phyloP scores from a whole-genome alignment of 2,888 invertebrate species.

The Apamea sordens region DNA sequence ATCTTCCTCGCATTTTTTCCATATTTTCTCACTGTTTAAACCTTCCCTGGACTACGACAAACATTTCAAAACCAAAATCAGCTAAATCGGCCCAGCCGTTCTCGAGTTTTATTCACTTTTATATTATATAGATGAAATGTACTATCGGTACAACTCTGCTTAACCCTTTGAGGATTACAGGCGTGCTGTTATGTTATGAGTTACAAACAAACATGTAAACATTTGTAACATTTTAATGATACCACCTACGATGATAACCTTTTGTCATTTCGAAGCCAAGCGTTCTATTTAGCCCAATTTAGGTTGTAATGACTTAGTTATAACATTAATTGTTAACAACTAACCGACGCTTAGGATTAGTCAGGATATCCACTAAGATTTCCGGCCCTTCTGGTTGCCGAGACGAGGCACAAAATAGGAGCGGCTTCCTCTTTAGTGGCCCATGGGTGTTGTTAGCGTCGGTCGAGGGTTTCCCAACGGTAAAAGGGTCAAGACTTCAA shows the following conservation, averaged over 20 bases:
- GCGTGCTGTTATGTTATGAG: background rate
- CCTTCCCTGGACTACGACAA: no score
- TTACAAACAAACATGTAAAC: background rate
- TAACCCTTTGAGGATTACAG: no score
- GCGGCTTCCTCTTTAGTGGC: background rate
- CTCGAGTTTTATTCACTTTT: no score
- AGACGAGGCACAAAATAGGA: conserved; percentile 12
- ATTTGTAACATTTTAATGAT: background rate
- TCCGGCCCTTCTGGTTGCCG: conserved; percentile 35
- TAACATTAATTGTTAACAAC: conserved; percentile 11
- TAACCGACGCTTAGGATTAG: conserved; percentile 8
- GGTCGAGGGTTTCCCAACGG: background rate
- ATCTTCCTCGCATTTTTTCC: no score
- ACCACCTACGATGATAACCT: background rate
- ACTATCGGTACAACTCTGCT: no score
- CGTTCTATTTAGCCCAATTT: conserved; percentile 8
- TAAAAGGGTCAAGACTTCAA: conserved; percentile 8
- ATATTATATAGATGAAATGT: no score
- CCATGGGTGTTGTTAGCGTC: conserved; percentile 17
- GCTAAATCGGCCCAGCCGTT: no score
- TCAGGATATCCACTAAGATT: conserved; percentile 33
- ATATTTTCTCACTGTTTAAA: no score
- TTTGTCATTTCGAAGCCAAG: background rate
- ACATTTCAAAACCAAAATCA: no score
- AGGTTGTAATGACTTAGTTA: conserved; percentile 1